These are phyloP conservation scores for Drosophila rhopaloa DNA, from an alignment of 1,140 invertebrate species.

Conservation along the genomic window DNA sequence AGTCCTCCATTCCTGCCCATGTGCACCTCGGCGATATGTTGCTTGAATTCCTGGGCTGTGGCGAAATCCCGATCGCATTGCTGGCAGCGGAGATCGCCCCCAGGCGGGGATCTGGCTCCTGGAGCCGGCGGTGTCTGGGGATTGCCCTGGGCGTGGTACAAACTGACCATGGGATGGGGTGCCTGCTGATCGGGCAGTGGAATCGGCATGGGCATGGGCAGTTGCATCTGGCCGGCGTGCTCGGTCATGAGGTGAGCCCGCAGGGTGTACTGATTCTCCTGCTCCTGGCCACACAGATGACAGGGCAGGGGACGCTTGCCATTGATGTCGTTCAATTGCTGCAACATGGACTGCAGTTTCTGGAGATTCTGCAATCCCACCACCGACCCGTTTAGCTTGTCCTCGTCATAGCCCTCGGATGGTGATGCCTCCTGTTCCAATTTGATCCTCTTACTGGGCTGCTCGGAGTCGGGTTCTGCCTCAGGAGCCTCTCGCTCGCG, in stretches of 20 bases:
- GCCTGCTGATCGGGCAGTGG: slow-evolving; percentile 61
- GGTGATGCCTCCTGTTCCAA: slow-evolving; percentile 49
- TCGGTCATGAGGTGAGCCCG: slow-evolving; percentile 88
- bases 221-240: slow-evolving; percentile 83
- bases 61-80: slow-evolving; percentile 87
- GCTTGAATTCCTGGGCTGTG: slow-evolving; percentile 86
- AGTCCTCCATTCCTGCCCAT: slow-evolving; percentile 45
- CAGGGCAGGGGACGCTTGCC: slow-evolving; percentile 87
- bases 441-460: slow-evolving; percentile 72
- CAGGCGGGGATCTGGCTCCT: slow-evolving; percentile 38
- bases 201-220: slow-evolving; percentile 46
- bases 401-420: slow-evolving; percentile 33
- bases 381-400: slow-evolving; percentile 53
- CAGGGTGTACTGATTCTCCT: slow-evolving; percentile 87
- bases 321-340: slow-evolving; percentile 93
- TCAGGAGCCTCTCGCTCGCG: slow-evolving; percentile 21
- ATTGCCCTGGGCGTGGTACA: slow-evolving; percentile 23
- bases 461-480: slow-evolving; percentile 24
- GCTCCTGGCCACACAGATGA: slow-evolving; percentile 87
- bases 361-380: slow-evolving; percentile 88
- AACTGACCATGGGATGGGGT: slow-evolving; percentile 28
- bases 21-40: slow-evolving; percentile 87
- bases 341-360: slow-evolving; percentile 96
- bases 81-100: slow-evolving; percentile 84
- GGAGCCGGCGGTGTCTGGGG: slow-evolving; percentile 62